These are phyloP conservation scores for Chelmon rostratus DNA, from an alignment of 2,797 vertebrate genomes.

Conservation along the genomic window DNA sequence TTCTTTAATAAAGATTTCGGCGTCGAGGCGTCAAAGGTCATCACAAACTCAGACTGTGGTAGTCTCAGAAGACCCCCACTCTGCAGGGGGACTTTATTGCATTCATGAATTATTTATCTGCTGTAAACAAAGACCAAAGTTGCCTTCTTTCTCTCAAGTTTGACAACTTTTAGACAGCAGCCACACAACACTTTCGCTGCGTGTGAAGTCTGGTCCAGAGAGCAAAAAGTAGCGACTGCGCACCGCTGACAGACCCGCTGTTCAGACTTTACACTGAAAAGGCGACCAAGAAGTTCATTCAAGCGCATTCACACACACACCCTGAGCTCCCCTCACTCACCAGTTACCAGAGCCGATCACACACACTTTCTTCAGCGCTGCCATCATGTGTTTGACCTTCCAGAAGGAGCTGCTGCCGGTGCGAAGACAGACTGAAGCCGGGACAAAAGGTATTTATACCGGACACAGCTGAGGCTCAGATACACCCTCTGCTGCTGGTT, in stretches of 20 bases:
- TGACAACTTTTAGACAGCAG: conserved; percentile 14
- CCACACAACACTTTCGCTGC: conserved; percentile 2
- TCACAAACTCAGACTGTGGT: neutral
- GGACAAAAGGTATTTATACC: conserved; percentile 76
- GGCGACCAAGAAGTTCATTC: neutral
- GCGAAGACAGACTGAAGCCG: conserved; percentile 23
- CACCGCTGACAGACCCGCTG: neutral
- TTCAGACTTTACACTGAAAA: neutral
- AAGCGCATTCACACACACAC: neutral
- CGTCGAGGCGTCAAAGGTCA: conserved; percentile 39
- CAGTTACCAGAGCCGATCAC: conserved; percentile 97
- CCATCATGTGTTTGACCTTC: conserved; percentile 72
- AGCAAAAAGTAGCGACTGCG: neutral
- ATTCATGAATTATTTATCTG: conserved; percentile 39
- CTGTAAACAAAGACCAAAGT: conserved; percentile 5
- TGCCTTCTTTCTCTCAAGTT: conserved; percentile 12
- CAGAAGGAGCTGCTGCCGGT: conserved; percentile 52
- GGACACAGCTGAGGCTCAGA: conserved; percentile 32
- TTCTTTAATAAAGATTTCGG: conserved; percentile 30
- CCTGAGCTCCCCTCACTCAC: conserved; percentile 81
- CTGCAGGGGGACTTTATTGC: conserved; percentile 16
- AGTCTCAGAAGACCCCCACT: neutral
- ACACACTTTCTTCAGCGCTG: conserved; percentile 89
- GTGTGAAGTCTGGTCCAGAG: conserved; percentile 12
- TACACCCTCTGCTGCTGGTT: conserved; percentile 67